These are phyloP conservation scores for Dryadula phaetusa DNA, from an alignment of 2,888 invertebrate genomes.

Conservation along the genomic window DNA sequence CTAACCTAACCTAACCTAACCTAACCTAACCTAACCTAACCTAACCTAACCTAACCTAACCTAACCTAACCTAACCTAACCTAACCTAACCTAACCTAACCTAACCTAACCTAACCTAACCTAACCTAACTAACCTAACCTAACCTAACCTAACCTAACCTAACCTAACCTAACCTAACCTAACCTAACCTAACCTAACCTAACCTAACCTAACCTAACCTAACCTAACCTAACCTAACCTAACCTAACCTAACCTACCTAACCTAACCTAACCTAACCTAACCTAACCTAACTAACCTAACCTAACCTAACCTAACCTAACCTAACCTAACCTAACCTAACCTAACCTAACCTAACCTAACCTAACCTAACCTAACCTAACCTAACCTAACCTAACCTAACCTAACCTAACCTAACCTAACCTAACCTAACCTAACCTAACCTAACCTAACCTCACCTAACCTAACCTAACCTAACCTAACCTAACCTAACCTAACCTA, in stretches of 20 bases:
- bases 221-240: slow-evolving; percentile 45
- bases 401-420: too few species aligned
- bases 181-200: slow-evolving; percentile 42
- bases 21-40: slow-evolving; percentile 40
- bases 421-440: too few species aligned
- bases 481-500: too few species aligned
- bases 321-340: slow-evolving; percentile 34
- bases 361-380: slow-evolving; percentile 46
- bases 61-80: slow-evolving; percentile 41
- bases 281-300: slow-evolving; percentile 32
- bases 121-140: too few species aligned
- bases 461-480: too few species aligned
- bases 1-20: slow-evolving; percentile 41
- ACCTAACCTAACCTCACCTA: too few species aligned
- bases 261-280: slow-evolving; percentile 45
- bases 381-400: slow-evolving; percentile 43
- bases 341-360: slow-evolving; percentile 44
- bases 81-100: slow-evolving; percentile 44
- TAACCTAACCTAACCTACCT: too few species aligned
- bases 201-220: slow-evolving; percentile 45
- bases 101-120: slow-evolving; percentile 44
- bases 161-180: slow-evolving; percentile 44
- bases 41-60: slow-evolving; percentile 38
- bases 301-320: slow-evolving; percentile 42
- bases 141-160: slow-evolving; percentile 45